phyloP scores from a whole-genome alignment of 1,140 invertebrate genomes.

The Steinernema feltiae region DNA sequence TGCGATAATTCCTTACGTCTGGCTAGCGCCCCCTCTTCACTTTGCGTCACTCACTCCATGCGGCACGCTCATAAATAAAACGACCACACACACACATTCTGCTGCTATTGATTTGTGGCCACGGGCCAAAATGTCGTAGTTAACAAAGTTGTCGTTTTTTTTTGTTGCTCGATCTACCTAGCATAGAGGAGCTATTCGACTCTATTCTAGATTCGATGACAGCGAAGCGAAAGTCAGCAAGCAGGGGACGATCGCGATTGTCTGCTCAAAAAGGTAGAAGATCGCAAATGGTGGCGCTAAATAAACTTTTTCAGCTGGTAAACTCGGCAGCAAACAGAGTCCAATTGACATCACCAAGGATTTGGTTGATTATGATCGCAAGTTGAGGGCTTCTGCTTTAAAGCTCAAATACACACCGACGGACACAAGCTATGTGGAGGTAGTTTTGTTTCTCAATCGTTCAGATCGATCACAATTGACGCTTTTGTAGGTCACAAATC shows the following conservation, averaged over 20 bases:
- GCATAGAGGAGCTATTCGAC: too few species aligned
- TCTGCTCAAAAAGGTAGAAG: background rate
- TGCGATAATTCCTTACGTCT: background rate
- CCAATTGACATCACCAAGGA: slow-evolving; percentile 1
- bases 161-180: background rate
- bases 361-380: background rate
- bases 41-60: background rate
- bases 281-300: background rate
- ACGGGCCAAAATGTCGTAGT: background rate
- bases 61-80: slow-evolving; percentile 3
- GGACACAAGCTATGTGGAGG: background rate
- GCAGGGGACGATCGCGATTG: background rate
- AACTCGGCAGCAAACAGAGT: slow-evolving; percentile 11
- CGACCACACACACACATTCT: background rate
- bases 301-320: background rate
- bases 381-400: background rate
- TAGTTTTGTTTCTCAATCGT: background rate
- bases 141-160: background rate
- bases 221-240: background rate
- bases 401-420: background rate
- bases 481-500: background rate
- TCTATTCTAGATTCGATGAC: background rate
- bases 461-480: background rate
- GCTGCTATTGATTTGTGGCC: background rate
- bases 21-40: background rate